Conservation (phyloP, 2,797 vertebrate species). For the Hoplostethus mediterraneus region DNA sequence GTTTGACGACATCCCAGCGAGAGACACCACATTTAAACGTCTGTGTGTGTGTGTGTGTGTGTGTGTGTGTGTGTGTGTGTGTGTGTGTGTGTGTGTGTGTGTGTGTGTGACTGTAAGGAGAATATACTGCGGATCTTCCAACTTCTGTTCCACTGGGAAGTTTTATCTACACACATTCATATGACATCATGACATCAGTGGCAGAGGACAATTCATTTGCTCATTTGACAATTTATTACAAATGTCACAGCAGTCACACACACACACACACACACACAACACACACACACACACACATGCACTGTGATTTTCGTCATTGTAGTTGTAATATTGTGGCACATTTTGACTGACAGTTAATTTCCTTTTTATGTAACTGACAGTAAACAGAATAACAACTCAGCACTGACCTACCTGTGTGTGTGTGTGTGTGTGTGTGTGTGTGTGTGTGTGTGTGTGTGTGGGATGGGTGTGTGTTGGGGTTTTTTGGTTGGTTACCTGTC, state of each 20-base stretch:
- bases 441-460: conserved; percentile 17
- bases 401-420: conserved; percentile 32
- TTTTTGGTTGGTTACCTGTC: conserved; percentile 71
- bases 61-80: too few species aligned
- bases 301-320: too few species aligned
- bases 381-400: conserved; percentile 50
- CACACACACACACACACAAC: conserved; percentile 3
- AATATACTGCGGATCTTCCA: conserved; percentile 26
- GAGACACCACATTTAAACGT: too few species aligned
- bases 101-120: not conserved
- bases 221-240: too few species aligned
- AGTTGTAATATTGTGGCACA: not conserved
- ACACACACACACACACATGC: not conserved
- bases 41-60: too few species aligned
- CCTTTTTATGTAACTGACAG: conserved; percentile 59
- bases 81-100: too few species aligned
- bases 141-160: conserved; percentile 16
- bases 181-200: too few species aligned
- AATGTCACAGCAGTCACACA: not conserved
- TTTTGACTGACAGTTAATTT: conserved; percentile 63
- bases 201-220: too few species aligned
- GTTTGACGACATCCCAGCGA: too few species aligned
- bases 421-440: conserved; percentile 12
- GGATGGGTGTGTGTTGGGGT: conserved; percentile 45
- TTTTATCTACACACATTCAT: not conserved